Percentiles rank a stretch among this genome's conserved stretches.
These are phyloP conservation scores for Urocyon cinereoargenteus DNA, from an alignment of 2,797 vertebrate species.

Conservation along the genomic window DNA sequence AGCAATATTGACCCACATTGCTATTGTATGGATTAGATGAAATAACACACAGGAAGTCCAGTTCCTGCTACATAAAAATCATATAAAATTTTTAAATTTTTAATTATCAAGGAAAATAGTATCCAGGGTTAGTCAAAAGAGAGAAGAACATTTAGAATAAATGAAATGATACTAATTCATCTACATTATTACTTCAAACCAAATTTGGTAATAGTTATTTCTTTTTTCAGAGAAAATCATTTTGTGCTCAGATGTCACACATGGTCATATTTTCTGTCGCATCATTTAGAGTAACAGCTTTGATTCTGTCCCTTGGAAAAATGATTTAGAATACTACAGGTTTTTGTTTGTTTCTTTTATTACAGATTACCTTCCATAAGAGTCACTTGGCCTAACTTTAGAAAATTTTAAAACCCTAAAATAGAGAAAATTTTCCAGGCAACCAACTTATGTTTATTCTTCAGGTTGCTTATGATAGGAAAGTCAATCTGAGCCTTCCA, in stretches of 20 bases:
- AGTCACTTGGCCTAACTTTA: neutral
- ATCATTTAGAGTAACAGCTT: neutral
- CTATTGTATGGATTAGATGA: neutral
- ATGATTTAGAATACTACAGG: neutral
- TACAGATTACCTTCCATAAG: neutral
- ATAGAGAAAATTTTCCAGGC: neutral
- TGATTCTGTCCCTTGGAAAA: neutral
- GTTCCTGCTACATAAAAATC: neutral
- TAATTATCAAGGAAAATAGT: neutral
- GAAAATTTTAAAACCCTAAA: neutral
- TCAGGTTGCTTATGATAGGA: neutral
- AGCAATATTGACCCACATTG: neutral
- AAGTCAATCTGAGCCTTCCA: neutral
- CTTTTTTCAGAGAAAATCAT: neutral
- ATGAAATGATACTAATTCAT: neutral
- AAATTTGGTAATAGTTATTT: neutral
- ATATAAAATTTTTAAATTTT: neutral
- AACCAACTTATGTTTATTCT: neutral
- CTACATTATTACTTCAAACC: neutral
- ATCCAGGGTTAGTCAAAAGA: neutral
- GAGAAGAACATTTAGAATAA: neutral
- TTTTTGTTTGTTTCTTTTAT: neutral
- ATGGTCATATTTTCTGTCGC: neutral
- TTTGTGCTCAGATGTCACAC: neutral
- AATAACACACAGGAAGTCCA: neutral